Evolutionary conservation across 2,113 vertebrate species (phyloP), one percentile per base, ranked within the genome.

Genomic region (Tragelaphus imberbis): DNA sequence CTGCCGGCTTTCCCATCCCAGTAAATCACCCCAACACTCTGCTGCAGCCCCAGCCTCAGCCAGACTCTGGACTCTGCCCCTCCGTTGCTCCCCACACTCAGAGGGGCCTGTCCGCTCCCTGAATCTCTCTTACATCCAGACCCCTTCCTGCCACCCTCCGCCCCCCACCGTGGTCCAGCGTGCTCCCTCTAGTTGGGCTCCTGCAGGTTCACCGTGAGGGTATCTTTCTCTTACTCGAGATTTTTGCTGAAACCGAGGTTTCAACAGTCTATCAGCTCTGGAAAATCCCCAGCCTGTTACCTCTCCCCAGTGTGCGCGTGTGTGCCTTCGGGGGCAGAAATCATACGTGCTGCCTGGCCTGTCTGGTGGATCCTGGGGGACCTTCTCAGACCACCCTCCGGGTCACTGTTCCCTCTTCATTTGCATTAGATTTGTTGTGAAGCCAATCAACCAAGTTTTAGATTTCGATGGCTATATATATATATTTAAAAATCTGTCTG

Each of bases 81-180:
- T 63, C n/a, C 4, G 4, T 11, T 19, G 15, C n/a, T 2, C 75
- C 3, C 27, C 75, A 13, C 23, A 27, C 21, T 12, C 21, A 13
- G 36, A 44, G 71, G 36, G 71, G 36, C 21, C 23, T 44, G 36
- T 77, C 36, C 2, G 6, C 75, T 47, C 40, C 75, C 13, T 16
- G 13, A 27, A 16, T 47, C 23, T 28, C 75, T 14, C 40, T 79
- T 0, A 2, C 36, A 14, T 44, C 36, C 3, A 25, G 36, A 40
- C 21, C 2, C 36, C 30, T 33, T 16, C 30, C 61, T 16, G 30
- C 71, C 1, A 5, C 25, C 71, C 10, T 6, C 21, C 5, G 0
- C 7, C n/a, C 9, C 12, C 13, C 28, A 0, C 28, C 0, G 15
- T 4, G 75, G 2, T 28, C 75, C 75, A 27, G 8, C 3, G 9